Evolutionary conservation across 2,113 vertebrate species (phyloP).

Genomic region (Tapirus terrestris): DNA sequence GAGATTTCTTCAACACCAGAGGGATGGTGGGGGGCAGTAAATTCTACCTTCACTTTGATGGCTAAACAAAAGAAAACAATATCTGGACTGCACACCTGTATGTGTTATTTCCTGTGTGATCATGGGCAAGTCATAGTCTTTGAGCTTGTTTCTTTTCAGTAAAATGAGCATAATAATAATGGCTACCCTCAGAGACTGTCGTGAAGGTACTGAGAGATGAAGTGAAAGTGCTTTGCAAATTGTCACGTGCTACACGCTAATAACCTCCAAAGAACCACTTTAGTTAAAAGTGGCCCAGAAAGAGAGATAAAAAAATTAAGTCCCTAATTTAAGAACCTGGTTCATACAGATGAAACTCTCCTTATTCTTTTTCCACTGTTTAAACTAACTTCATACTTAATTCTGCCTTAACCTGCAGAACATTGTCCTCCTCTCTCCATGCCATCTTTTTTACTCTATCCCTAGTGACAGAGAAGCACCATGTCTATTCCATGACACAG

Average conservation of each 20-base stretch:
- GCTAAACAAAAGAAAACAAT: not conserved
- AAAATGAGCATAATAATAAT: slow-evolving; percentile 9
- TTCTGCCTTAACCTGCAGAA: not conserved
- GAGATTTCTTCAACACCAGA: not conserved
- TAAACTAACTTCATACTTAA: not conserved
- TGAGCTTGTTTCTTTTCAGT: not conserved
- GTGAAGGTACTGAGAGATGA: not conserved
- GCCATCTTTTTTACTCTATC: not conserved
- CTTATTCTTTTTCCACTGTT: not conserved
- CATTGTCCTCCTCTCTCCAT: not conserved
- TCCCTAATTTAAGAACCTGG: slow-evolving; percentile 10
- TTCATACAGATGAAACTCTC: not conserved
- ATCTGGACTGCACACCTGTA: not conserved
- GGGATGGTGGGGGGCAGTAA: not conserved
- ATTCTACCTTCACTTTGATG: not conserved
- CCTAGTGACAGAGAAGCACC: not conserved
- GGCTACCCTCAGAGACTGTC: not conserved
- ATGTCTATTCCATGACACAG: not conserved
- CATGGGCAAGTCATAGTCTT: not conserved
- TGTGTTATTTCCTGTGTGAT: slow-evolving; percentile 14
- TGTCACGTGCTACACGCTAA: not conserved
- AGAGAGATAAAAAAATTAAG: not conserved
- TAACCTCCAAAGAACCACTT: not conserved
- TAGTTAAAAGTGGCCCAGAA: not conserved
- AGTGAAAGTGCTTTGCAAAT: slow-evolving; percentile 15